Base-by-base conservation (phyloP, 2,113 vertebrate genomes). In the Poicephalus gulielmi region DNA sequence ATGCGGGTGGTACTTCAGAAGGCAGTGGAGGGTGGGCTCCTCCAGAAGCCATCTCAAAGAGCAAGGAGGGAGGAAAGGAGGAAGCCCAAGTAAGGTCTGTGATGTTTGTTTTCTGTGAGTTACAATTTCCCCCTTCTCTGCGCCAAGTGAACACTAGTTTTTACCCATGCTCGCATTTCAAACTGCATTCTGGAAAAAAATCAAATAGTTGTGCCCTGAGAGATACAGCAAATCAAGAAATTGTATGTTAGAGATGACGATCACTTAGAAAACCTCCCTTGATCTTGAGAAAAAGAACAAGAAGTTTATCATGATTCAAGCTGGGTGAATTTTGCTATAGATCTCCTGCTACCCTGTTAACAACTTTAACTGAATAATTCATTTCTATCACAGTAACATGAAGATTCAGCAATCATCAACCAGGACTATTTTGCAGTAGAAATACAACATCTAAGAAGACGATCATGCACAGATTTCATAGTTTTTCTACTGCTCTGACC, bases 1-100 rank as follows among this genome's bases (percentile, higher is more conserved):
- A 4, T 0, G 0, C 4, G 24, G n/a, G 39, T 1, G 3, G n/a
- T 37, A 39, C 17, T 59, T 50, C 35, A 41, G 37, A 28, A 55
- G 9, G 43, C 15, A 43, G 17, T 1, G 8, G 22, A 89, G 9
- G 18, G 18, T 60, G 52, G 41, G 35, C n/a, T 43, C 39, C 47
- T 28, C 37, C 76, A 71, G 41, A 2, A 69, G 41, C 0, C 1
- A 33, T 17, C 52, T 24, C 76, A 30, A 46, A 57, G 3, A n/a
- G 25, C 22, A 49, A n/a, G 15, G 2, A 6, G n/a, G 14, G 13
- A 90, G 46, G 16, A 31, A 46, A 57, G 10, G 13, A 90, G 35
- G 15, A 67, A 41, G 11, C 18, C 62, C 57, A 86, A 20, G 46
- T 43, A 8, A 86, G 69, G 15, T 41, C 41, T 23, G 10, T 17